Conservation (phyloP, 1,140 invertebrate species). For the Lepidostoma basale region DNA sequence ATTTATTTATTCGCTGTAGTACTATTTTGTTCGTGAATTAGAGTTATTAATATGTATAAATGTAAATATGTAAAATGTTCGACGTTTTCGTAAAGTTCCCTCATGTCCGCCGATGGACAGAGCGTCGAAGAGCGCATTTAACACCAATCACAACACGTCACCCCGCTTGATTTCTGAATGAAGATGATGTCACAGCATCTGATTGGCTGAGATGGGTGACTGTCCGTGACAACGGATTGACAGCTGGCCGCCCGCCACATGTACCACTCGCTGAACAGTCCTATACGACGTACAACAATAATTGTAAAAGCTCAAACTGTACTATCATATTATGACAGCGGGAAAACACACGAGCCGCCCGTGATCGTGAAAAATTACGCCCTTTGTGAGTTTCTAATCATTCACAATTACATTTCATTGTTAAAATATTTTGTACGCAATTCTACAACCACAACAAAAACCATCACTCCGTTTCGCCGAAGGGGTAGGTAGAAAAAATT, state of each 20-base stretch:
- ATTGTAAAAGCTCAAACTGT: slow-evolving; percentile 16
- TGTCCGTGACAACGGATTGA: slow-evolving; percentile 21
- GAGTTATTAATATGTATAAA: not conserved
- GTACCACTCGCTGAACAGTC: slow-evolving; percentile 11
- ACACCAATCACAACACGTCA: slow-evolving; percentile 9
- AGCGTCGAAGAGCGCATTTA: not conserved
- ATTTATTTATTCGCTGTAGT: too few relatives aligned
- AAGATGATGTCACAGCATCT: slow-evolving; percentile 34
- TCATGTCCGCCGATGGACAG: not conserved
- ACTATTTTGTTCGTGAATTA: too few relatives aligned
- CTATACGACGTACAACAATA: too few relatives aligned
- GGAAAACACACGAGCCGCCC: not conserved
- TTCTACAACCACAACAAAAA: too few relatives aligned
- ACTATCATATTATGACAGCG: not conserved
- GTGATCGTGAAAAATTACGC: slow-evolving; percentile 13
- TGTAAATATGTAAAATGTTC: not conserved
- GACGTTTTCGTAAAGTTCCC: not conserved
- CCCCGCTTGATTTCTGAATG: slow-evolving; percentile 28
- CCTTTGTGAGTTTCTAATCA: not conserved
- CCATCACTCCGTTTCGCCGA: too few relatives aligned
- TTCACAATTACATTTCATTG: too few relatives aligned
- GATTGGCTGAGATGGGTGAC: slow-evolving; percentile 16
- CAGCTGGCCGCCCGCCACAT: slow-evolving; percentile 23
- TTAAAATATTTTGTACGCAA: too few relatives aligned
- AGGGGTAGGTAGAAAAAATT: too few relatives aligned